phyloP scores from a whole-genome alignment of 2,797 vertebrate genomes.

The Morelia viridis region DNA sequence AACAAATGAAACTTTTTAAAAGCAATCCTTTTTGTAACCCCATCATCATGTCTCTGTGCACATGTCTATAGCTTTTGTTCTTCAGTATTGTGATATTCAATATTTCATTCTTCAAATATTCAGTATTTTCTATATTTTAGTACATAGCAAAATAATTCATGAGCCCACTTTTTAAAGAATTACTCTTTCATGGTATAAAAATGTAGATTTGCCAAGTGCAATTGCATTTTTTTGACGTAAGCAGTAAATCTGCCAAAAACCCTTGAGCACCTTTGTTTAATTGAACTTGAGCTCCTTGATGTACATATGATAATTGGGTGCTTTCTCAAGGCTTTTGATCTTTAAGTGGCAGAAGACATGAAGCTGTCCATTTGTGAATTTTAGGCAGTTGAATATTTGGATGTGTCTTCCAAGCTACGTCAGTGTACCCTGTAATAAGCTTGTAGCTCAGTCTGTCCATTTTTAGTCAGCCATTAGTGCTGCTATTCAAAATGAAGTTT shows the following conservation, averaged over 20 bases:
- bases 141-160: slow-evolving; percentile 13
- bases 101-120: too few relatives aligned
- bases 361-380: slow-evolving; percentile 21
- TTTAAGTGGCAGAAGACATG: slow-evolving; percentile 35
- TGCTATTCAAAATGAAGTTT: neutral
- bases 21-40: neutral
- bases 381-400: neutral
- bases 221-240: slow-evolving; percentile 17
- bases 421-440: neutral
- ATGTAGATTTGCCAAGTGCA: slow-evolving; percentile 21
- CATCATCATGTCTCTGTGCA: neutral
- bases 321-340: slow-evolving; percentile 12
- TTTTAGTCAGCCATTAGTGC: neutral
- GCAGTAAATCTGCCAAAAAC: slow-evolving; percentile 26
- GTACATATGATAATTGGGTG: slow-evolving; percentile 34
- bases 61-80: neutral
- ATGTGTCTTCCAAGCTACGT: slow-evolving; percentile 10
- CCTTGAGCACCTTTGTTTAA: slow-evolving; percentile 12
- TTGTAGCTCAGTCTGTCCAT: slow-evolving; percentile 1
- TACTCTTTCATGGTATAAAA: slow-evolving; percentile 27
- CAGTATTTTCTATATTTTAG: slow-evolving; percentile 19
- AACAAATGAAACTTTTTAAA: neutral
- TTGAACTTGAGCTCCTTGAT: slow-evolving; percentile 30
- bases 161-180: neutral
- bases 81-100: neutral